Evolutionary conservation across 2,888 invertebrate species (phyloP).

Genomic region (Microplitis deprimator): DNA sequence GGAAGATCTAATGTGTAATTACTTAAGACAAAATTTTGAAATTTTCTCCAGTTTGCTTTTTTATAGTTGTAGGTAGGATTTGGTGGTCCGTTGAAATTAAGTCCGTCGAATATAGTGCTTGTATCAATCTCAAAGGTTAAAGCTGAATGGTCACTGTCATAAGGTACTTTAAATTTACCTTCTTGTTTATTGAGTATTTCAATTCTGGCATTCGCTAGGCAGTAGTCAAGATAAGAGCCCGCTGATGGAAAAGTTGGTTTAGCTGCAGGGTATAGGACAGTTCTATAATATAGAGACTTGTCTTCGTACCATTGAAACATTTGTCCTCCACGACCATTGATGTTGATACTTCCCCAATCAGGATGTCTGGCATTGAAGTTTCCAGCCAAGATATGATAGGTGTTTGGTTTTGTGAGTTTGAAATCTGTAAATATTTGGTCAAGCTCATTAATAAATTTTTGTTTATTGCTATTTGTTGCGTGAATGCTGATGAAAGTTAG

Average conservation of each 20-base stretch:
- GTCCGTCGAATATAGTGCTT: not conserved
- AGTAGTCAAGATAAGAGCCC: constrained; percentile 9
- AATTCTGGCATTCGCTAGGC: constrained; percentile 11
- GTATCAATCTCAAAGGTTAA: not conserved
- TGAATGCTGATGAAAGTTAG: not conserved
- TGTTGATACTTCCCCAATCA: not conserved
- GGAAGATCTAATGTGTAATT: not conserved
- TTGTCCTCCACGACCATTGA: constrained; percentile 17
- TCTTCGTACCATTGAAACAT: not conserved
- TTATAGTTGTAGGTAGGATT: constrained; percentile 2
- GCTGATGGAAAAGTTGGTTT: constrained; percentile 20
- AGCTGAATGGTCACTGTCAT: constrained; percentile 29
- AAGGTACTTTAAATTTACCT: constrained; percentile 15
- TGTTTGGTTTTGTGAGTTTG: not conserved
- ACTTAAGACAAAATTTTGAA: not conserved
- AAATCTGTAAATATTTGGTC: not conserved
- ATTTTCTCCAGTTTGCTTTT: constrained; percentile 13
- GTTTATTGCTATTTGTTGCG: not conserved
- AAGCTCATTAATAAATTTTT: not conserved
- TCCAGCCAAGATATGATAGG: constrained; percentile 8
- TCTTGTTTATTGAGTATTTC: not conserved
- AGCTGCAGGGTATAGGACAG: not conserved
- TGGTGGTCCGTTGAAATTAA: not conserved
- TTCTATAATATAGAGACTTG: not conserved
- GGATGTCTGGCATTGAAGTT: constrained; percentile 22